phyloP scores from a whole-genome alignment of 2,113 vertebrate species.

The Myotis davidii region DNA sequence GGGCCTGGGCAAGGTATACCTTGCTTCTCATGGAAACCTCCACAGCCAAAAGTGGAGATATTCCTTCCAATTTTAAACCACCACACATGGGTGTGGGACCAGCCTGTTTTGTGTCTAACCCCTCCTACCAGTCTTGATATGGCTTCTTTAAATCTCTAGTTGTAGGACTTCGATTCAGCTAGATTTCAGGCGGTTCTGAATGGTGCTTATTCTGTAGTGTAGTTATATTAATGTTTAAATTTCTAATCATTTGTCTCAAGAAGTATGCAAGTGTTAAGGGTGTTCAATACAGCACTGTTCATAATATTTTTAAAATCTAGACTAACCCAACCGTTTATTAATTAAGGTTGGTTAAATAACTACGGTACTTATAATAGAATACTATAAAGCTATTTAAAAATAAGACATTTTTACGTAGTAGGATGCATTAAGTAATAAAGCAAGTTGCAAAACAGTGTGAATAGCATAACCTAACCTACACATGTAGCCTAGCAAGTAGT shows the following conservation, averaged over 20 bases:
- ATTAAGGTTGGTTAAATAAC: constrained; percentile 12
- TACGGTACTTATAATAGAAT: neutral
- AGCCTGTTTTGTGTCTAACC: neutral
- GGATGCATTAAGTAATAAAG: neutral
- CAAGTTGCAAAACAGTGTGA: neutral
- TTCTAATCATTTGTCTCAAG: constrained; percentile 18
- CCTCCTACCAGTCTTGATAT: neutral
- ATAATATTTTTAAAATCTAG: neutral
- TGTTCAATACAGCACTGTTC: neutral
- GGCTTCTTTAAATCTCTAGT: too few relatives aligned
- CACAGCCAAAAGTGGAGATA: too few relatives aligned
- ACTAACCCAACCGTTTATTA: neutral
- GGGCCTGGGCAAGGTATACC: too few relatives aligned
- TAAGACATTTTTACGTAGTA: neutral
- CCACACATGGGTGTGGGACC: neutral
- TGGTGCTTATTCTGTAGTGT: too few relatives aligned
- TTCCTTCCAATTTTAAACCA: neutral
- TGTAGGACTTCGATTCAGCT: too few relatives aligned
- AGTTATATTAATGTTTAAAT: neutral
- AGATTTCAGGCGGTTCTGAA: too few relatives aligned
- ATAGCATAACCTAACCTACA: neutral
- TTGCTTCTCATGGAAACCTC: too few relatives aligned
- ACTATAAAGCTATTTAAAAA: neutral
- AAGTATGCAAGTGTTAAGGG: neutral
- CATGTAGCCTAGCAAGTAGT: neutral